Percentiles rank a stretch among this genome's conserved stretches.
Evolutionary conservation across 2,113 vertebrate species (phyloP).

Genomic region (Toxostoma redivivum): DNA sequence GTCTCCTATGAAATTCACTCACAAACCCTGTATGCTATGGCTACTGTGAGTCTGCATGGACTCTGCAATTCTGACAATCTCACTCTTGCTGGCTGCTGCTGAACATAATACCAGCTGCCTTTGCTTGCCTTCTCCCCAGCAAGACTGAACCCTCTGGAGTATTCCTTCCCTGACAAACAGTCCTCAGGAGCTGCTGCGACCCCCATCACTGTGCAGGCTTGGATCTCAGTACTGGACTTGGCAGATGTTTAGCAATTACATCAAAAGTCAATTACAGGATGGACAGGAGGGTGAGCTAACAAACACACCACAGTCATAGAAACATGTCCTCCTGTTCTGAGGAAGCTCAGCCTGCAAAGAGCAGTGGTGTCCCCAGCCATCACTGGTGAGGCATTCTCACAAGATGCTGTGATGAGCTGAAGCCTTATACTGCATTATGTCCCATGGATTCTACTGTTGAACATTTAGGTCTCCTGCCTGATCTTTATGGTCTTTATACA

Average conservation of each 20-base stretch:
- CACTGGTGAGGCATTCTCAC: background rate
- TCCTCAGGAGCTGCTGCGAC: background rate
- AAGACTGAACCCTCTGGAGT: background rate
- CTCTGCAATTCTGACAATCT: background rate
- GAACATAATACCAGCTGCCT: background rate
- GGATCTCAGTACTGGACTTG: background rate
- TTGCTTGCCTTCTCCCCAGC: background rate
- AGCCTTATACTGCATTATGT: background rate
- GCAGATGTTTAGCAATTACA: background rate
- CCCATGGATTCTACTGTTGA: background rate
- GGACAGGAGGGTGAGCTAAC: background rate
- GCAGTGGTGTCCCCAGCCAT: background rate
- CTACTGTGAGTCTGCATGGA: background rate
- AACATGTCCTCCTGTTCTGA: background rate
- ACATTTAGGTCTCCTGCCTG: background rate
- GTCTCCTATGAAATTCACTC: background rate
- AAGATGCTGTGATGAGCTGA: accelerated
- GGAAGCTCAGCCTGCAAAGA: background rate
- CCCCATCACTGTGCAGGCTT: background rate
- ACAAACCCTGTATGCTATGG: background rate
- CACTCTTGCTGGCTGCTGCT: background rate
- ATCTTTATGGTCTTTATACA: background rate
- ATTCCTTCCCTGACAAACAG: background rate
- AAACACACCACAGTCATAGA: accelerated
- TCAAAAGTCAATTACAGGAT: background rate